Conservation (phyloP, 2,888 invertebrate species). For the Electrophaes corylata region DNA sequence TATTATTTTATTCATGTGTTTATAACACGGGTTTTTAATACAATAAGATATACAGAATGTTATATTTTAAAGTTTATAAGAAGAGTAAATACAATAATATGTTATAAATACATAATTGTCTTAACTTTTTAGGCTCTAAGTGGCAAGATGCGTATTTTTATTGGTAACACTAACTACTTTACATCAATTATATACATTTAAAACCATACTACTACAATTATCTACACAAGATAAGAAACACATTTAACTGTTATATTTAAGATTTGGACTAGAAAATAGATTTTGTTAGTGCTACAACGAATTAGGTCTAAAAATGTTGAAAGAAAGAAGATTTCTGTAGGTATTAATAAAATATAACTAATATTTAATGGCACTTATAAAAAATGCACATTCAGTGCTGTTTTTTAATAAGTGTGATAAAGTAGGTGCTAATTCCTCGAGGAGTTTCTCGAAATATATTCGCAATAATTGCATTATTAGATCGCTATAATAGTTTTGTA, state of each 20-base stretch:
- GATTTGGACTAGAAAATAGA: constrained; percentile 43
- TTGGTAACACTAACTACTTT: constrained; percentile 22
- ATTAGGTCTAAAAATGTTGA: constrained; percentile 28
- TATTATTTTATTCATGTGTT: constrained; percentile 49
- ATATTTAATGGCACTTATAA: constrained; percentile 37
- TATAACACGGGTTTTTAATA: constrained; percentile 38
- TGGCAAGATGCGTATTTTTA: constrained; percentile 32
- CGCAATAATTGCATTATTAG: neutral
- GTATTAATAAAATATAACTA: constrained; percentile 6
- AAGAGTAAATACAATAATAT: constrained; percentile 26
- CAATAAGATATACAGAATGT: constrained; percentile 18
- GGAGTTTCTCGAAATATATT: neutral
- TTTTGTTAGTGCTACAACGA: constrained; percentile 27
- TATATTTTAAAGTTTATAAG: constrained; percentile 4
- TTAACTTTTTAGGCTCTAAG: constrained; percentile 23
- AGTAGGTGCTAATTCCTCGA: neutral
- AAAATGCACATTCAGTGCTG: constrained; percentile 32
- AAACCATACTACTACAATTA: constrained; percentile 9
- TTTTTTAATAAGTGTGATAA: neutral
- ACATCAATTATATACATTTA: constrained; percentile 14
- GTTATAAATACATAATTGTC: constrained; percentile 15
- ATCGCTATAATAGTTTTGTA: constrained; percentile 3
- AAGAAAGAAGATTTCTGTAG: constrained; percentile 16
- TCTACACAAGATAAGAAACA: constrained; percentile 16
- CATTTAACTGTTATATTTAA: constrained; percentile 7